These are phyloP conservation scores for Clamator glandarius DNA, from an alignment of 2,797 vertebrate genomes.

Conservation along the genomic window DNA sequence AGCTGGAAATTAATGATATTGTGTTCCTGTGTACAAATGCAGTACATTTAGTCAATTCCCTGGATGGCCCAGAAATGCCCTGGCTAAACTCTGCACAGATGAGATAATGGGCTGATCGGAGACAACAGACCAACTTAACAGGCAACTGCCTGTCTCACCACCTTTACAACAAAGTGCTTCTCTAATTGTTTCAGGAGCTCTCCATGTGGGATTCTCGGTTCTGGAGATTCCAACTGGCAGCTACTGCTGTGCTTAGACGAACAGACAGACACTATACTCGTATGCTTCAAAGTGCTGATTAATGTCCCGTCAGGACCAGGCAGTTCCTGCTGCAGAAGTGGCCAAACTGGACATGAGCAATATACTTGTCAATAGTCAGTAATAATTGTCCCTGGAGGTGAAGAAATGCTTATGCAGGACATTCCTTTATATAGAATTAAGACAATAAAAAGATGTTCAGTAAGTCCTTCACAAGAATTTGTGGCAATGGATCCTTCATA, in stretches of 20 bases:
- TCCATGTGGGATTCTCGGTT: neutral
- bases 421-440: neutral
- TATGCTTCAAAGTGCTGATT: neutral
- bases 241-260: conserved; percentile 5
- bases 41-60: neutral
- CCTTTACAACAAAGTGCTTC: neutral
- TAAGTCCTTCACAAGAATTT: neutral
- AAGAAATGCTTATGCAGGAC: neutral
- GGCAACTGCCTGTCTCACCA: neutral
- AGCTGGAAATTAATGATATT: neutral
- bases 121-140: neutral
- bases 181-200: neutral
- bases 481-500: neutral
- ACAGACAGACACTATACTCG: neutral
- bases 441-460: neutral
- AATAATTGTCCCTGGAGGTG: neutral
- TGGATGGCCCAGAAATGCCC: neutral
- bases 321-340: neutral
- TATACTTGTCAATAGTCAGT: neutral
- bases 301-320: neutral
- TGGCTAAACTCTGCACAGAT: neutral
- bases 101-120: neutral
- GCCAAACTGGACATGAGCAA: neutral
- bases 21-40: neutral
- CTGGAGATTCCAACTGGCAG: conserved; percentile 21